A percentile compares a stretch with the other conserved stretches of the same genome.
phyloP scores from a whole-genome alignment of 2,113 vertebrate species.

The Hippocampus comes region DNA sequence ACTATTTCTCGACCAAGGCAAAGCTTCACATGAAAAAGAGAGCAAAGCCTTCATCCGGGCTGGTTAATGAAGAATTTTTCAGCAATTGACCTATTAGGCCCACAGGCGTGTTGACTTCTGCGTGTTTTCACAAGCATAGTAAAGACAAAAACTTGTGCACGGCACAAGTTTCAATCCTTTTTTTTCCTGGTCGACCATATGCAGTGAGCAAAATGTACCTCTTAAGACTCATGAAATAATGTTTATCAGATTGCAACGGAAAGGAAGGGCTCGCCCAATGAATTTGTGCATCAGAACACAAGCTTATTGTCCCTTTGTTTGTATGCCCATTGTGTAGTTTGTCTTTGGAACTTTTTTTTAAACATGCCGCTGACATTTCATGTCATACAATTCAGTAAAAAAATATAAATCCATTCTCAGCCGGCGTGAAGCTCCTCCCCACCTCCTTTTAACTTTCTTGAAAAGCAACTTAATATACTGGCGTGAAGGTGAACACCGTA shows the following conservation, averaged over 20 bases:
- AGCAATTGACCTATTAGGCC: background rate
- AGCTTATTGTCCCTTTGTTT: too few relatives aligned
- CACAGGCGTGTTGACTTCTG: background rate
- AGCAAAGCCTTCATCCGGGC: conserved; percentile 38
- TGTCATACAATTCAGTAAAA: too few relatives aligned
- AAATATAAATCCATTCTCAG: too few relatives aligned
- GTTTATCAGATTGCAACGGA: too few relatives aligned
- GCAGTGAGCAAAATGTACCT: too few relatives aligned
- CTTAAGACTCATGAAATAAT: too few relatives aligned
- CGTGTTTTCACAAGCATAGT: background rate
- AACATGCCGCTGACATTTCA: too few relatives aligned
- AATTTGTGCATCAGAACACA: too few relatives aligned
- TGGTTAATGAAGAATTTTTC: conserved; percentile 18
- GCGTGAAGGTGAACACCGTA: conserved; percentile 11
- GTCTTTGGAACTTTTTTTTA: too few relatives aligned
- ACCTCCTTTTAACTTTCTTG: background rate
- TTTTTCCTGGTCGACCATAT: background rate
- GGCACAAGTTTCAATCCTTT: background rate
- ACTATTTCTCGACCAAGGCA: conserved; percentile 48
- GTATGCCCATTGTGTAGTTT: too few relatives aligned
- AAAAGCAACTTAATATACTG: background rate
- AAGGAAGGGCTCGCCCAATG: too few relatives aligned
- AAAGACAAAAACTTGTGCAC: background rate
- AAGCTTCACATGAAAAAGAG: conserved; percentile 49
- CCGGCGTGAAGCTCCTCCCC: too few relatives aligned